Evolutionary conservation across 2,113 vertebrate species (phyloP).

Genomic region (Rhea pennata): DNA sequence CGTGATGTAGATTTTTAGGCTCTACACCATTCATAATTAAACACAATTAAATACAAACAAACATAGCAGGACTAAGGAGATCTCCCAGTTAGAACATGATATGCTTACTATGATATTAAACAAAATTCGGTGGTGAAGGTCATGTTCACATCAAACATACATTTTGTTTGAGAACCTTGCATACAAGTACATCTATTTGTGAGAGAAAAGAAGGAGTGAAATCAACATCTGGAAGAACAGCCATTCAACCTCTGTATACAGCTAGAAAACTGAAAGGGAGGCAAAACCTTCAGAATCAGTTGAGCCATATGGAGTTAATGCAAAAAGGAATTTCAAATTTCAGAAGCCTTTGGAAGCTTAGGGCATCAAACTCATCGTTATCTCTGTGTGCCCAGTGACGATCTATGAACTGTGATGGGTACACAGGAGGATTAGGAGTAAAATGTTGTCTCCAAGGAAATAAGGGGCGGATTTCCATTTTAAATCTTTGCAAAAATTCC

Average conservation of each 20-base stretch:
- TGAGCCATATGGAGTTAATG: neutral
- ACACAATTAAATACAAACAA: neutral
- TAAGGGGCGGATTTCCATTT: neutral
- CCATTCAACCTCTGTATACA: neutral
- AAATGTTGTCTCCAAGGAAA: neutral
- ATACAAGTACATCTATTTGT: neutral
- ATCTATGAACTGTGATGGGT: neutral
- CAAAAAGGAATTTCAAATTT: neutral
- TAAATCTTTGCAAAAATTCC: neutral
- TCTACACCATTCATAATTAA: neutral
- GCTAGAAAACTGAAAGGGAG: accelerated
- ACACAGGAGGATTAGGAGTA: neutral
- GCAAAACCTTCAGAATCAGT: neutral
- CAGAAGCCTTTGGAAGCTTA: neutral
- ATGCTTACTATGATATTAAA: neutral
- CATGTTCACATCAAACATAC: neutral
- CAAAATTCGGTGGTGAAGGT: neutral
- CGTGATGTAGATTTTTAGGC: neutral
- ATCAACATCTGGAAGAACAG: neutral
- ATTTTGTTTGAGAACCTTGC: neutral
- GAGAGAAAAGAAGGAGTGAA: neutral
- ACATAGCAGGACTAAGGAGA: neutral
- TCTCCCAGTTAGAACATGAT: neutral
- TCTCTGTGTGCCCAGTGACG: neutral
- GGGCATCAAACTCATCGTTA: neutral